phyloP scores from a whole-genome alignment of 1,140 invertebrate genomes.

The Lanistes nyassanus region DNA sequence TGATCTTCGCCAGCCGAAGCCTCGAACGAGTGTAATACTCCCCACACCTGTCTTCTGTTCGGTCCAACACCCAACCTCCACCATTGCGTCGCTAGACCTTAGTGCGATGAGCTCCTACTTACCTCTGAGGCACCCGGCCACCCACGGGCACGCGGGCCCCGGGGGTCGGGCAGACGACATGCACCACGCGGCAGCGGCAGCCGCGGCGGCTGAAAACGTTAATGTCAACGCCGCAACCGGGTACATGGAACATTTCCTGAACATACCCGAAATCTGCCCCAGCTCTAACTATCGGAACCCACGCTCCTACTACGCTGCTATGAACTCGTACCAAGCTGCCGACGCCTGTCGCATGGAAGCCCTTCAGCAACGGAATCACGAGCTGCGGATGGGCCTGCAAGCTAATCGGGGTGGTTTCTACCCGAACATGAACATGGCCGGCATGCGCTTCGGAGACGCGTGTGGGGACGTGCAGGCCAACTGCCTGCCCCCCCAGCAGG shows the following conservation, averaged over 20 bases:
- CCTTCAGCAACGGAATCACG: conserved; percentile 56
- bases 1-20: no score
- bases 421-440: conserved; percentile 58
- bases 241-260: conserved; percentile 64
- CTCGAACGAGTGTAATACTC: no score
- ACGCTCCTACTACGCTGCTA: conserved; percentile 53
- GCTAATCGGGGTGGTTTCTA: conserved; percentile 54
- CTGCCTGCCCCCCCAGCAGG: conserved; percentile 28
- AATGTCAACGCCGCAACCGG: conserved; percentile 54
- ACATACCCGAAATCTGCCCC: conserved; percentile 64
- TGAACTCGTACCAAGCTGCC: conserved; percentile 23
- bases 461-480: conserved; percentile 41
- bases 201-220: conserved; percentile 43
- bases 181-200: conserved; percentile 42
- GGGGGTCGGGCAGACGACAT: conserved; percentile 30
- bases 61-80: conserved; percentile 5
- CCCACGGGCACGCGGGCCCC: conserved; percentile 31
- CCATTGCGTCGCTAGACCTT: conserved; percentile 10
- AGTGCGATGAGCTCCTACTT: conserved; percentile 39
- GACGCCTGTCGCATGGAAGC: conserved; percentile 63
- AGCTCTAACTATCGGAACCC: conserved; percentile 56
- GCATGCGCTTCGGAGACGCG: conserved; percentile 52
- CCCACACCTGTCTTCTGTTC: no score
- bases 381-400: conserved; percentile 59
- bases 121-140: conserved; percentile 31